phyloP scores from a whole-genome alignment of 2,797 vertebrate species.

The Acanthurus lineatus region DNA sequence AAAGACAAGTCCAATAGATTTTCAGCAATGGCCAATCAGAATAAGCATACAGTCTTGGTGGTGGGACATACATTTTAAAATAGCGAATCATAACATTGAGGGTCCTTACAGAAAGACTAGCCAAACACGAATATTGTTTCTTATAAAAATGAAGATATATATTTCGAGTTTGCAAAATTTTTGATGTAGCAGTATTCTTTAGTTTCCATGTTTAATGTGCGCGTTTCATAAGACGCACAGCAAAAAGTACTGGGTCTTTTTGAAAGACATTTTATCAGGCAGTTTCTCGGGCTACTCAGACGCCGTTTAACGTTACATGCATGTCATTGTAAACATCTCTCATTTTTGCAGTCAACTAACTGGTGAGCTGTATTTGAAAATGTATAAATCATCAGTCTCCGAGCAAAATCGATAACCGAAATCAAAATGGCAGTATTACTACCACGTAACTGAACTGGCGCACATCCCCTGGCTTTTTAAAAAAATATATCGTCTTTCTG shows the following conservation, averaged over 20 bases:
- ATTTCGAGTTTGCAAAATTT: rapidly evolving
- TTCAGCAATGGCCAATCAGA: constrained; percentile 48
- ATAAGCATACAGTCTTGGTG: rapidly evolving
- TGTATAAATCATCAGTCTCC: rapidly evolving
- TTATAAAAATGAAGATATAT: background rate
- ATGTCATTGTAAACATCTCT: no score
- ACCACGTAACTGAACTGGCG: no score
- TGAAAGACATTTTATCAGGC: constrained; percentile 54
- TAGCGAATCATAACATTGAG: constrained; percentile 47
- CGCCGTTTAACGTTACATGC: constrained; percentile 11
- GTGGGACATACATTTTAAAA: constrained; percentile 39
- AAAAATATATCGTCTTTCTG: background rate
- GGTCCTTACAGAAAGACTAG: constrained; percentile 15
- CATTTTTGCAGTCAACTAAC: no score
- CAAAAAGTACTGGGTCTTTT: rapidly evolving
- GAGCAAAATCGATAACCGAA: rapidly evolving
- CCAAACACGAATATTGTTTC: background rate
- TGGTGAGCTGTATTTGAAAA: background rate
- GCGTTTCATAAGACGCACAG: rapidly evolving
- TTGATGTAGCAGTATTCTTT: rapidly evolving
- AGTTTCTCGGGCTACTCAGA: constrained; percentile 27
- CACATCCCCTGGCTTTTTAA: no score
- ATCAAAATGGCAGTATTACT: background rate
- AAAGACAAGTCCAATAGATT: constrained; percentile 49
- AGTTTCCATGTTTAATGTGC: rapidly evolving